These are phyloP conservation scores for Indicator indicator DNA, from an alignment of 2,113 vertebrate species.

Conservation along the genomic window DNA sequence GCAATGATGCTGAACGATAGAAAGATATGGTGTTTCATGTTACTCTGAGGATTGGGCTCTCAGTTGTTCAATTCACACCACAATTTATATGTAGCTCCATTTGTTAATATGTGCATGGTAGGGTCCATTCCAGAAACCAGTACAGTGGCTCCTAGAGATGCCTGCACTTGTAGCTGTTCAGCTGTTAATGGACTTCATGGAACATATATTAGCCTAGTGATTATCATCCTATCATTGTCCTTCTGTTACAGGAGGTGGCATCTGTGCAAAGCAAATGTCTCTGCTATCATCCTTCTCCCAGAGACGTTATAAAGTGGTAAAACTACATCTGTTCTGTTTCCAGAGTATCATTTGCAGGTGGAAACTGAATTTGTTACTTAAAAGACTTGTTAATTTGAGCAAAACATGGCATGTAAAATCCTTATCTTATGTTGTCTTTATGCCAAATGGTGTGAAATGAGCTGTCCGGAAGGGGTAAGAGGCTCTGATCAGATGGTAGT, in stretches of 20 bases:
- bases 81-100: background rate
- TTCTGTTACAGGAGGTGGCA: conserved; percentile 2
- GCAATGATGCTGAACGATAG: background rate
- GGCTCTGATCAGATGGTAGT: background rate
- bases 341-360: background rate
- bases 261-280: conserved; percentile 5
- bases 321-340: background rate
- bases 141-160: background rate
- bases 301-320: background rate
- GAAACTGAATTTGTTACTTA: background rate
- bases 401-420: background rate
- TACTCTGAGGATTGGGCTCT: background rate
- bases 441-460: background rate
- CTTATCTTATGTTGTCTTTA: background rate
- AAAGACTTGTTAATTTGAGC: background rate
- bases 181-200: background rate
- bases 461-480: background rate
- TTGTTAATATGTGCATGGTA: background rate
- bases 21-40: background rate
- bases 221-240: background rate
- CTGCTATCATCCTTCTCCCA: background rate
- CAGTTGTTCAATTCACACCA: background rate
- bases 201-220: background rate
- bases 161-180: background rate
- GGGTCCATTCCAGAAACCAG: background rate